Evolutionary conservation across 2,797 vertebrate genomes (phyloP), one percentile per base, ranked within the genome.

Genomic region (Loris lydekkerianus): DNA sequence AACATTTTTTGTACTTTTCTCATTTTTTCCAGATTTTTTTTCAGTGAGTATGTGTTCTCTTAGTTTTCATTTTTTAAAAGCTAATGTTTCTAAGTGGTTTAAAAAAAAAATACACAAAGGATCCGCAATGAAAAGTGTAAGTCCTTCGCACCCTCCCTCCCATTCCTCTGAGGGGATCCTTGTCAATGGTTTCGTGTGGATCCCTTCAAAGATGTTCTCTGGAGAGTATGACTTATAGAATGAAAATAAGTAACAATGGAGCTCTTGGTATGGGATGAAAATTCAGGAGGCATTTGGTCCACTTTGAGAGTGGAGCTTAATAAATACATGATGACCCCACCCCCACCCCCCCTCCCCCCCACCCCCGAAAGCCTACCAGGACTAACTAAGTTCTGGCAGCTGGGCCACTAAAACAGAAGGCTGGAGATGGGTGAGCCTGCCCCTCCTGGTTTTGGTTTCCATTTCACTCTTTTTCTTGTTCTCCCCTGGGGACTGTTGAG

Each of bases 391-490:
- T 21, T 69, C 29, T 25, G 75, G 84, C 84, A 53, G 63, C 77
- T 49, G 63, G 61, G 61, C 37, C 27, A 29, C 70, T 25, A 23
- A 46, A 11, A 37, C 46, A 81, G 80, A 72, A 91, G 63, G 76
- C 82, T 82, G 60, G 65, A 49, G 75, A 65, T 0, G 2, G 43
- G 81, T 10, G 56, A 89, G 73, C 15, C 7, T 0, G 7, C 17
- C 43, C 61, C 77, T 85, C 70, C 78, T 49, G 82, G 87, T 85
- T 97, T 96, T 93, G 93, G 90, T 96, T 96, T 97, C 89, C 81
- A 83, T 92, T 95, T 97, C 53, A 56, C 49, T 56, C 27, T 53
- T 70, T 91, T 89, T 92, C 58, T 82, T 63, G 34, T 27, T 89
- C 67, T 95, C 92, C 43, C 14, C 65, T 29, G 63, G 89, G 96